phyloP scores from a whole-genome alignment of 2,888 invertebrate genomes.

The Drosophila bunnanda region DNA sequence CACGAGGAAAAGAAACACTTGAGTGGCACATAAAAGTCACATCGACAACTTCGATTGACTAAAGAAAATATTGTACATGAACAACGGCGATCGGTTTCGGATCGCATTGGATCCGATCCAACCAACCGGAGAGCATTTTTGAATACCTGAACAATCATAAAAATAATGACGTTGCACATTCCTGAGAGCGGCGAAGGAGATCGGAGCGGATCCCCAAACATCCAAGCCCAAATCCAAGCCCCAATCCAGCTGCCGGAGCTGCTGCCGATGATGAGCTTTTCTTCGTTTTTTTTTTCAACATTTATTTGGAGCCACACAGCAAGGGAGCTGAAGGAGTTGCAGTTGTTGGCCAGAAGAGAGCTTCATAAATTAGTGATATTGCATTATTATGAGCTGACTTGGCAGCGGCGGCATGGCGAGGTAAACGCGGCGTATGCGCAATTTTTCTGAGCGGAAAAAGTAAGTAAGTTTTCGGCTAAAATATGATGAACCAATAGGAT shows the following conservation, averaged over 20 bases:
- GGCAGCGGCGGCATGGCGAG: slow-evolving; percentile 44
- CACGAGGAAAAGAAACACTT: slow-evolving; percentile 54
- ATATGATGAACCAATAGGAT: slow-evolving; percentile 5
- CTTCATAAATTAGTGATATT: slow-evolving; percentile 80
- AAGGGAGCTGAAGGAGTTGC: slow-evolving; percentile 41
- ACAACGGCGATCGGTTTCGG: slow-evolving; percentile 22
- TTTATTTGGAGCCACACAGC: slow-evolving; percentile 57
- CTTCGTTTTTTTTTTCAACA: neutral
- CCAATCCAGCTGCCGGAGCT: slow-evolving; percentile 36
- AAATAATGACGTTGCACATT: slow-evolving; percentile 84
- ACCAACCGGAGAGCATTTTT: slow-evolving; percentile 71
- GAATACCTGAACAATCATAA: slow-evolving; percentile 82
- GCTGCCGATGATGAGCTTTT: slow-evolving; percentile 56
- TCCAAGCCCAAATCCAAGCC: slow-evolving; percentile 4
- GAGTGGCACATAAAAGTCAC: slow-evolving; percentile 78
- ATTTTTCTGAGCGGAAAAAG: slow-evolving; percentile 53
- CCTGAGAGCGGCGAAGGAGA: slow-evolving; percentile 62
- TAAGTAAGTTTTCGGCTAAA: slow-evolving; percentile 14
- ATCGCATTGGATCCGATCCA: slow-evolving; percentile 22
- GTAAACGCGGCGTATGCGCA: slow-evolving; percentile 76
- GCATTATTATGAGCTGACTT: slow-evolving; percentile 62
- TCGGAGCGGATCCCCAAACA: slow-evolving; percentile 28
- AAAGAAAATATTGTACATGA: slow-evolving; percentile 74
- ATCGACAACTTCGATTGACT: slow-evolving; percentile 79
- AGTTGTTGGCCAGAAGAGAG: slow-evolving; percentile 30